A percentile compares a stretch with the other conserved stretches of the same genome.
Evolutionary conservation across 2,888 invertebrate genomes (phyloP).

Genomic region (Morinoia aosen): DNA sequence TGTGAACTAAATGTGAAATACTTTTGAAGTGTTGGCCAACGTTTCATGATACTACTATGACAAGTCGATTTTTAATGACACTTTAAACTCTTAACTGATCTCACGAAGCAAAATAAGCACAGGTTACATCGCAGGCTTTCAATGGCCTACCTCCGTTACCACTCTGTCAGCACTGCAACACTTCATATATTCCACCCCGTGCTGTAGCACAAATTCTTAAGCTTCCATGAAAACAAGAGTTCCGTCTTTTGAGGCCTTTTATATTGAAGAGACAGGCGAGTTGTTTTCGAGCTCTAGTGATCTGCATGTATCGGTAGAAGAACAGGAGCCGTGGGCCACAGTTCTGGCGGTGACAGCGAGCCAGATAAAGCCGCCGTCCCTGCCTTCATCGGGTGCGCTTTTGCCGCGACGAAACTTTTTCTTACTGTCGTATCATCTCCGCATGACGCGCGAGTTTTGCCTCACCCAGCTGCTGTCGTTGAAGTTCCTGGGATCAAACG

Average conservation of each 20-base stretch:
- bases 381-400: not conserved
- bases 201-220: not conserved
- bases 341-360: not conserved
- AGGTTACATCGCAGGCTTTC: not conserved
- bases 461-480: not conserved
- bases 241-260: not conserved
- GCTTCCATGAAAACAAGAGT: not conserved
- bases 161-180: not conserved
- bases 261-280: not conserved
- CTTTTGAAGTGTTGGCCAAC: not conserved
- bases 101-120: not conserved
- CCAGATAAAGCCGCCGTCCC: not conserved
- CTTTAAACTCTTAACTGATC: not conserved
- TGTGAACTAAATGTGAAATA: not conserved
- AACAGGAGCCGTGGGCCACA: not conserved
- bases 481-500: not conserved
- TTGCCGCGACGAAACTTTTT: not conserved
- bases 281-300: not conserved
- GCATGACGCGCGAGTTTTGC: not conserved
- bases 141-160: not conserved
- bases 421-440: not conserved
- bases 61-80: too few relatives aligned
- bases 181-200: not conserved
- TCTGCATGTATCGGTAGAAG: constrained; percentile 35
- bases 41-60: too few relatives aligned